A percentile compares a stretch with the other conserved stretches of the same genome.
Evolutionary conservation across 2,888 invertebrate species (phyloP).

Genomic region (Dryobota labecula): DNA sequence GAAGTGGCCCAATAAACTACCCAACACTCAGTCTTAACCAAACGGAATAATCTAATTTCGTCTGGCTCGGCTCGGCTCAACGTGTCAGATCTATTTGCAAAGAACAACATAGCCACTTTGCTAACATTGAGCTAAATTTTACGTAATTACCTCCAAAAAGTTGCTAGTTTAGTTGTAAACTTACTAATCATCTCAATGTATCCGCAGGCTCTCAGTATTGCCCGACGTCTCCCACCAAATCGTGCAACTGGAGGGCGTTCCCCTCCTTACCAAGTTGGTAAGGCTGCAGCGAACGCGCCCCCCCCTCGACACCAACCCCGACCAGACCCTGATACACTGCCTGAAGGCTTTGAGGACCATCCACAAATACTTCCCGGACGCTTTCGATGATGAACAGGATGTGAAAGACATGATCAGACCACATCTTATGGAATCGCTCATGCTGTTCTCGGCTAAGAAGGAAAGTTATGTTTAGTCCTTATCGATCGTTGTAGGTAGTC

Average conservation of each 20-base stretch:
- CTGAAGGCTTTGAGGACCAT: slow-evolving; percentile 86
- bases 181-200: slow-evolving; percentile 12
- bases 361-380: slow-evolving; percentile 84
- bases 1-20: background rate
- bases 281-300: slow-evolving; percentile 87
- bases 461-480: slow-evolving; percentile 91
- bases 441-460: slow-evolving; percentile 94
- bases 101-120: background rate
- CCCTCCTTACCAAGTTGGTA: slow-evolving; percentile 92
- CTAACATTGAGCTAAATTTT: background rate
- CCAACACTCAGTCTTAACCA: background rate
- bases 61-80: background rate
- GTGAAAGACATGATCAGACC: slow-evolving; percentile 94
- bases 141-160: background rate
- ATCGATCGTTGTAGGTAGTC: slow-evolving; percentile 5
- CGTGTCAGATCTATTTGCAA: background rate
- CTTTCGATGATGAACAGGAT: slow-evolving; percentile 89
- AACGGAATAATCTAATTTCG: background rate
- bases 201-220: slow-evolving; percentile 92
- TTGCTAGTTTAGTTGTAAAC: background rate
- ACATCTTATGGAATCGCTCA: slow-evolving; percentile 94
- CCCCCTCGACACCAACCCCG: slow-evolving; percentile 81
- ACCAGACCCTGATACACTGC: slow-evolving; percentile 86
- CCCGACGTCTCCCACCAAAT: slow-evolving; percentile 93
- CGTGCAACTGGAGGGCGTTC: slow-evolving; percentile 92